Conservation (phyloP, 2,113 vertebrate species). For the Bolborhynchus lineola region DNA sequence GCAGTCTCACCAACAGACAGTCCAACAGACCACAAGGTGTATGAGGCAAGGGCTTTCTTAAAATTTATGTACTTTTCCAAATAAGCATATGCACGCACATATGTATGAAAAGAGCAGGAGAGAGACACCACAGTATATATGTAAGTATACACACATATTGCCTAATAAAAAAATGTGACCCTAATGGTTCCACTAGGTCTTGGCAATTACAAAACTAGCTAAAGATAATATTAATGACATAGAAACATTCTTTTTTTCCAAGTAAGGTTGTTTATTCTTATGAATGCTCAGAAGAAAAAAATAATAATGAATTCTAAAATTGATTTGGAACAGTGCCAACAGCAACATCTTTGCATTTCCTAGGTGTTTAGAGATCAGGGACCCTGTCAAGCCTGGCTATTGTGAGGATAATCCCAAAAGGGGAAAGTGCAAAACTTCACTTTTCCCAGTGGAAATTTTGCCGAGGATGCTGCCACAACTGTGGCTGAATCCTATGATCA, state of each 20-base stretch:
- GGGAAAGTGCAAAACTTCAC: neutral
- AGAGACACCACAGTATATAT: neutral
- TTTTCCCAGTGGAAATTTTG: neutral
- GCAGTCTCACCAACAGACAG: neutral
- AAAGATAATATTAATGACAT: neutral
- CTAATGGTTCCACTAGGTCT: neutral
- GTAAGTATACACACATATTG: neutral
- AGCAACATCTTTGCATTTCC: neutral
- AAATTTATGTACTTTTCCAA: neutral
- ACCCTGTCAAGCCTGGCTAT: neutral
- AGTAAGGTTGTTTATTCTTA: neutral
- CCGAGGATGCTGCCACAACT: neutral
- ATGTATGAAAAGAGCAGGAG: neutral
- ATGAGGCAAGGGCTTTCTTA: neutral
- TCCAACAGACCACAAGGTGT: neutral
- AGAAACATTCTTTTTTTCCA: neutral
- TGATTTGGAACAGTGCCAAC: neutral
- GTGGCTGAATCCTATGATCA: accelerated
- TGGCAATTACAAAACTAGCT: neutral
- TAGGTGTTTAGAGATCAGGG: neutral
- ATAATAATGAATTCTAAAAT: neutral
- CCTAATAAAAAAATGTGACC: neutral
- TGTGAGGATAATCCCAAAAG: neutral
- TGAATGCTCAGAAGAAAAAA: neutral
- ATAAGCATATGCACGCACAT: neutral